Base-by-base conservation (phyloP, 2,888 invertebrate species). In the Agrilus cyanescens region DNA sequence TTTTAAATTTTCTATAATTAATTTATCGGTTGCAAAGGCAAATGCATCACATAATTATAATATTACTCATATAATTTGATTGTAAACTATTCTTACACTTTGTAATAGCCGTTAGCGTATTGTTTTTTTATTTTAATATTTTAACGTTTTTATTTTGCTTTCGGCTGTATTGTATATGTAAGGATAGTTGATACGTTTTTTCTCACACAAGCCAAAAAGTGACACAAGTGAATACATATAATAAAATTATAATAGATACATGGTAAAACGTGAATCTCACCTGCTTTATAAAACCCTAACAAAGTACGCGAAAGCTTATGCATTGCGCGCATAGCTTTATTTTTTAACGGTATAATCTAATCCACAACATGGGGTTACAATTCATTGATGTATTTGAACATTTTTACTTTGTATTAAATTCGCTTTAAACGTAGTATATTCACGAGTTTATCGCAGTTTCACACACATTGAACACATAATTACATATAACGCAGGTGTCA, bases 311-410 rank as follows among this genome's bases (percentile, higher is more conserved):
- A 60, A 60, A 64, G 65, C 62, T 52, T 61, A 56, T 67, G 68
- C 67, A 67, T 67, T 68, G 66, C 66, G 66, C 67, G 66, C 66
- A 66, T 55, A 60, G 65, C 65, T 62, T 61, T 59, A 47, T 57
- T 50, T 50, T 46, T 45, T 49, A 53, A 59, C 60, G 61, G 55
- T 50, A 51, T 49, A 50, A 45, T 53, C 51, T 48, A 53, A 54
- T 54, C 55, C 58, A 58, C 42, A 45, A 48, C 44, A 33, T 33
- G 33, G 14, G 12, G 14, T 33, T 33, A 14, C 7, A 33, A 15
- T 33, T 33, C 14, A 15, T 15, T 33, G 33, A 33, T 14, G 15
- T 33, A 15, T 15, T 15, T 15, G 14, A 15, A 33, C 38, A 48
- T 44, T 38, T 41, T 42, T 40, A 38, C 32, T 45, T 41, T 43